phyloP scores from a whole-genome alignment of 92 coral and sea anemone species.

The Phenganax marumi region DNA sequence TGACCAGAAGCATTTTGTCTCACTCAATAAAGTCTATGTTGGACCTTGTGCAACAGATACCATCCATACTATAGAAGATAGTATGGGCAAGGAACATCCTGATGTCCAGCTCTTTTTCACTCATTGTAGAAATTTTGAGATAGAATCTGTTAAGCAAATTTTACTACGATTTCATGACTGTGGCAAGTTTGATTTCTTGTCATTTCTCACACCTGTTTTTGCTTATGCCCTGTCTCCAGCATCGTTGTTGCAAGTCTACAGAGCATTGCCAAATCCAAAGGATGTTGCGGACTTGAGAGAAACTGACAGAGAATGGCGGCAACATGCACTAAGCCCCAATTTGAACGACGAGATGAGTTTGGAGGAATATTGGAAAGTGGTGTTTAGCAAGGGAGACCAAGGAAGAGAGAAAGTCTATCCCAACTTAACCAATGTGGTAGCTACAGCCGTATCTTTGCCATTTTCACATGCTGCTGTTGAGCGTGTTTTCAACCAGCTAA shows the following conservation, averaged over 20 bases:
- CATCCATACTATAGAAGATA: constrained; percentile 1
- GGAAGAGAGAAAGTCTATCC: constrained; percentile 10
- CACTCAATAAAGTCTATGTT: constrained; percentile 12
- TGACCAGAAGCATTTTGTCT: constrained; percentile 22
- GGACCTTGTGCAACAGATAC: constrained; percentile 29
- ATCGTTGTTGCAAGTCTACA: constrained; percentile 8
- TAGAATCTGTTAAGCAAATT: constrained; percentile 29
- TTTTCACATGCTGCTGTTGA: constrained; percentile 18
- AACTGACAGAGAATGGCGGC: constrained; percentile 16
- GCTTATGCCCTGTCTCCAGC: neutral
- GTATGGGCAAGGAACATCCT: constrained; percentile 13
- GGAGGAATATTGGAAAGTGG: constrained; percentile 23
- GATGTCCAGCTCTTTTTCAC: constrained; percentile 17
- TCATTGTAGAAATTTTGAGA: constrained; percentile 26
- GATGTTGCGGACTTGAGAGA: constrained; percentile 19
- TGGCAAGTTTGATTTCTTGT: constrained; percentile 3
- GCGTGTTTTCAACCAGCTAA: constrained; percentile 10
- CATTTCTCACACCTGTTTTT: constrained; percentile 18
- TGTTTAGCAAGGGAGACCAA: constrained; percentile 6
- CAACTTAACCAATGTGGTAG: constrained; percentile 2
- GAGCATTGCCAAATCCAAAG: neutral
- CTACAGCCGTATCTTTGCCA: constrained; percentile 14
- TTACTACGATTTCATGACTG: constrained; percentile 21
- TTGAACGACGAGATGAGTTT: constrained; percentile 14
- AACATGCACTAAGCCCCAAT: constrained; percentile 23